Evolutionary conservation across 1,140 invertebrate species (phyloP), one percentile per base, ranked within the genome.

Genomic region (Temnothorax longispinosus): DNA sequence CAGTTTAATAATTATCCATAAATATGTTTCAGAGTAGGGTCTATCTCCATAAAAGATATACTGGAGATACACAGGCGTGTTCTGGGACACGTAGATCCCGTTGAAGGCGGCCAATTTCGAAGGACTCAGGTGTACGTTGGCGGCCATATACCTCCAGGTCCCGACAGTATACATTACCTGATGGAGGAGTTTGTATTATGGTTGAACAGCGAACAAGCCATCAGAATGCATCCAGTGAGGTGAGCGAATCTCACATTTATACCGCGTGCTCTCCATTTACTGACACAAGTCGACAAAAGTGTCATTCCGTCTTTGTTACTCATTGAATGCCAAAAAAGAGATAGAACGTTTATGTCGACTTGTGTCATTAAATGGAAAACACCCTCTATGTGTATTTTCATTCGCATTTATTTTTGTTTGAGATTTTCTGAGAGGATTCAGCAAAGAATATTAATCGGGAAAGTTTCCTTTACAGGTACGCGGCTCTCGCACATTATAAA

Each of bases 401-500:
- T 11, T 47, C 1, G 1, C 8, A 10, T 18, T 6, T 6, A 7
- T 13, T 44, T 11, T 18, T 50, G 18, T 71, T 0, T 10, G 3
- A n/a, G n/a, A 62, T 47, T 27, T 65, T 64, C 3, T 27, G 7
- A 52, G 3, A 44, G 1, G 0, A 6, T n/a, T 67, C 35, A 38
- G 7, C 54, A 62, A 64, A 8, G 18, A n/a, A n/a, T 54, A 41
- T 54, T 52, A 41, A 77, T 47, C 0, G 1, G 10, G 0, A 56
- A 69, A 80, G 13, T 74, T 38, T 78, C 71, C 10, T 47, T 94
- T 94, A 4, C 88, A 98, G 98, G 95, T 97, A 98, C 95, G 99
- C 99, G 52, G 98, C 99, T 10, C 95, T 99, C 74, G 98, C 99
- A 0, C 99, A 99, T 95, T 99, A 99, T 94, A 99, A 99, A 96